Base-by-base conservation (phyloP, 2,797 vertebrate species). In the Euphonia xanthogaster region DNA sequence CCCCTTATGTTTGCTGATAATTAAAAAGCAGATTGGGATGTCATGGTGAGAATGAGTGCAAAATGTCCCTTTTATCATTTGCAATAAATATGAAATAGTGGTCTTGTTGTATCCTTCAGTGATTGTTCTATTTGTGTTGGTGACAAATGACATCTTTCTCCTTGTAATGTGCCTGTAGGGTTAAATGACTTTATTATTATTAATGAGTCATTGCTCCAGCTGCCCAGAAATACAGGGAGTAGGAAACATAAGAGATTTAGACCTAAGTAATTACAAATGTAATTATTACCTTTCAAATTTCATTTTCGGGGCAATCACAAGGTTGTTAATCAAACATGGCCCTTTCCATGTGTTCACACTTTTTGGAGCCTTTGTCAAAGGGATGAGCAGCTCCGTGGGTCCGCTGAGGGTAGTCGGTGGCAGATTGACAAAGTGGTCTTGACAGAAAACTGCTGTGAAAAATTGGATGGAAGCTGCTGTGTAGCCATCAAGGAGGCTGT, bases 111-210 rank as follows among this genome's bases (percentile, higher is more conserved):
- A 97, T 98, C 97, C 97, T 97, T 98, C 97, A 75, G 97, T 97
- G 97, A 97, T 98, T 98, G 94, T 98, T 97, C 97, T 98, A 85
- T 98, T 97, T 97, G 91, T 23, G 66, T 92, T 95, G 98, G 98
- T 98, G 98, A 98, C 98, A 98, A 98, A 98, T 97, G 96, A 97
- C 98, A 97, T 97, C 96, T 98, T 97, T 98, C 97, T 97, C 97
- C 97, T 98, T 98, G 97, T 96, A 97, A 97, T 98, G 98, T 97
- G 98, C 98, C 98, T 97, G 98, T 97, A 97, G 97, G 97, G 98
- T 98, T 98, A 98, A 98, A 98, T 98, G 98, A 98, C 96, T 97
- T 98, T 98, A 98, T 98, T 98, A 98, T 98, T 99, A 99, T 98
- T 98, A 98, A 99, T 98, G 98, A 98, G 97, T 97, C 97, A 98